These are phyloP conservation scores for Ceyx melanurus DNA, from an alignment of 2,113 vertebrate genomes.

Conservation along the genomic window DNA sequence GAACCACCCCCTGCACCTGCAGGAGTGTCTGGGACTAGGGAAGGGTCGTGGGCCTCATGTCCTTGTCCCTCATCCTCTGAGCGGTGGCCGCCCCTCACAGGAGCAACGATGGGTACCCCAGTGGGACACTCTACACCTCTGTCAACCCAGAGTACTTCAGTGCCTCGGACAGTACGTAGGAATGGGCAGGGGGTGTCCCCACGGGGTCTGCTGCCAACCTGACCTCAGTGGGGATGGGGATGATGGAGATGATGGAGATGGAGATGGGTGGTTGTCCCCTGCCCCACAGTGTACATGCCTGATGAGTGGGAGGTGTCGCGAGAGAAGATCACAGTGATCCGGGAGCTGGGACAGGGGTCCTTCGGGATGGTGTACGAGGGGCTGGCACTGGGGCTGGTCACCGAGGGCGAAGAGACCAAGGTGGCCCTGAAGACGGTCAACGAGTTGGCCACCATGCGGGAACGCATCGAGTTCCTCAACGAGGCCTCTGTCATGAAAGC, in stretches of 20 bases:
- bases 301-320: conserved; percentile 84
- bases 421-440: conserved; percentile 85
- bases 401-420: conserved; percentile 65
- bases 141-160: conserved; percentile 84
- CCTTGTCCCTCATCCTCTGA: background rate
- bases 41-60: background rate
- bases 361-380: conserved; percentile 86
- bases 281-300: conserved; percentile 72
- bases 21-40: background rate
- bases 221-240: no score
- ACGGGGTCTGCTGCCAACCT: fast-evolving
- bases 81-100: background rate
- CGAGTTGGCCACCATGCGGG: conserved; percentile 77
- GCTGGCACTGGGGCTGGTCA: conserved; percentile 60
- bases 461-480: conserved; percentile 82
- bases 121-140: conserved; percentile 75
- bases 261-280: background rate
- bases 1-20: fast-evolving
- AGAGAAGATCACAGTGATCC: conserved; percentile 78
- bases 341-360: conserved; percentile 83
- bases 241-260: background rate
- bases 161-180: conserved; percentile 71
- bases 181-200: background rate
- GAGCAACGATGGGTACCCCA: conserved; percentile 62
- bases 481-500: conserved; percentile 86